Evolutionary conservation across 2,113 vertebrate genomes (phyloP), one percentile per base, ranked within the genome.

Genomic region (Tautogolabrus adspersus): DNA sequence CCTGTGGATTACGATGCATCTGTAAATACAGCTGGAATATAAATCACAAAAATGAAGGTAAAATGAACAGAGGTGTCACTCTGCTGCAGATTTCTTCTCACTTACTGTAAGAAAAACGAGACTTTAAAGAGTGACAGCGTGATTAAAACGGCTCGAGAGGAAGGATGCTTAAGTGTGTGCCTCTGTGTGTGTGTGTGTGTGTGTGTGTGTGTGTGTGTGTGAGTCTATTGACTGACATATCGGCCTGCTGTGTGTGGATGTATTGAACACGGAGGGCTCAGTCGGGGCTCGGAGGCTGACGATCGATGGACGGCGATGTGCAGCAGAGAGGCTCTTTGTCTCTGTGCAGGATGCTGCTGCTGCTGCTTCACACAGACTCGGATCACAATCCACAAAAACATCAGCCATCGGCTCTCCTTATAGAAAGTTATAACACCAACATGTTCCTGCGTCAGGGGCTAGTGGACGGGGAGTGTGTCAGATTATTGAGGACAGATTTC

Each of bases 321-420:
- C 85, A 87, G 85, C 87, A 79, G 80, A 80, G 66, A 64, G 22
- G 63, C 51, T 81, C 80, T 86, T 83, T 83, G 81, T 81, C 75
- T 81, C 68, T 44, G 73, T 49, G 66, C 71, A 49, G 64, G 81
- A 69, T n/a, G n/a, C n/a, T 2, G 64, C 8, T 37, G 63, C 38
- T 23, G 57, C 72, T 54, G 66, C 76, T 72, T 6, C 63, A 26
- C 18, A 11, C 22, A 21, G 21, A 13, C 77, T 49, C 77, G 21
- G 19, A 42, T 23, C 30, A 52, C 22, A 26, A 16, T 10, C 70
- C 30, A 52, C n/a, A 44, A 13, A 44, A 44, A 11, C 40, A 42
- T 42, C 40, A 42, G 40, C 26, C 26, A 26, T 26, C 26, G 3
- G 42, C 1, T 44, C 42, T 10, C 42, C 11, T 10, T 44, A 13